A percentile compares a stretch with the other conserved stretches of the same genome.
Evolutionary conservation across 2,888 invertebrate species (phyloP).

Genomic region (Aquatica leii): DNA sequence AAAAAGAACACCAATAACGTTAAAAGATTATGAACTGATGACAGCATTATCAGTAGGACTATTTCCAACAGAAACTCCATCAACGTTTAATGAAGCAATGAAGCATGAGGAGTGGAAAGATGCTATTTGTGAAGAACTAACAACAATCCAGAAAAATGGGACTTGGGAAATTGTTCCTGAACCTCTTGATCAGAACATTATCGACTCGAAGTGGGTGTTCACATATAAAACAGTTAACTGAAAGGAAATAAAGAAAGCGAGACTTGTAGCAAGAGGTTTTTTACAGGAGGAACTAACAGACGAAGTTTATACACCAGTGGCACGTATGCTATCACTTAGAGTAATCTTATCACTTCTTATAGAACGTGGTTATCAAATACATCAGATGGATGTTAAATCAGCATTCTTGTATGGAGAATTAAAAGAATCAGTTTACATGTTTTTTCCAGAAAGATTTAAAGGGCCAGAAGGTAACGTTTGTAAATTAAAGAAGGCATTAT

Average conservation of each 20-base stretch:
- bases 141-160: conserved; percentile 1
- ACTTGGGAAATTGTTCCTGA: conserved; percentile 15
- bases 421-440: background rate
- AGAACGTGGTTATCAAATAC: background rate
- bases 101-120: conserved; percentile 15
- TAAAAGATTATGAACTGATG: background rate
- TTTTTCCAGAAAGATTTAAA: background rate
- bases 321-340: background rate
- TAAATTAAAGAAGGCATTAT: conserved; percentile 6
- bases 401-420: background rate
- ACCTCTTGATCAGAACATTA: background rate
- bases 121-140: conserved; percentile 19
- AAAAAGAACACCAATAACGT: background rate
- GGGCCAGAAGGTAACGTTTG: background rate
- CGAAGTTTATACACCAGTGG: conserved; percentile 14
- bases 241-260: conserved; percentile 5
- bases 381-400: background rate
- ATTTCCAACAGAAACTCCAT: conserved; percentile 3
- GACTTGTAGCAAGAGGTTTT: conserved; percentile 13
- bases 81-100: conserved; percentile 13
- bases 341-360: background rate
- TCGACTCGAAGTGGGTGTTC: conserved; percentile 18
- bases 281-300: background rate
- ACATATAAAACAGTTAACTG: conserved; percentile 7
- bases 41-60: background rate